Percentiles rank a stretch among this genome's conserved stretches.
Evolutionary conservation across 1,140 invertebrate genomes (phyloP).

Genomic region (Cyphomyrmex costatus): DNA sequence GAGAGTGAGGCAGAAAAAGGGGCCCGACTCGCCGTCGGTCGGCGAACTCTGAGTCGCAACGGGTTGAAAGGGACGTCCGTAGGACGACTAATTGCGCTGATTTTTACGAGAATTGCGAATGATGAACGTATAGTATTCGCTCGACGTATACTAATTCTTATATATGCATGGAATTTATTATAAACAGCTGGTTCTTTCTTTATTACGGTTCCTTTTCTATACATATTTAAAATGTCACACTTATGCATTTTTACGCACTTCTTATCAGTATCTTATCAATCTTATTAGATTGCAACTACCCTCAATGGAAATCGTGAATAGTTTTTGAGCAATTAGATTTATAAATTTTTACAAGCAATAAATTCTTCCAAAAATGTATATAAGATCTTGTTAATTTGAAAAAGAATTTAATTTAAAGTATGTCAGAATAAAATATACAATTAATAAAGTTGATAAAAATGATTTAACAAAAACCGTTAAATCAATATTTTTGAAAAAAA

Average conservation of each 20-base stretch:
- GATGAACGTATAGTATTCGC: constrained; percentile 10
- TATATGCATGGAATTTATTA: constrained; percentile 26
- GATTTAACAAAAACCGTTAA: neutral
- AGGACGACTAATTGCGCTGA: constrained; percentile 61
- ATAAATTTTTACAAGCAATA: neutral
- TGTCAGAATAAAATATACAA: neutral
- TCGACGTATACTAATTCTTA: constrained; percentile 11
- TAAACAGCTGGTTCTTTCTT: constrained; percentile 20
- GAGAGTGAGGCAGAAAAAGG: constrained; percentile 50
- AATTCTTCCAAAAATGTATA: too few relatives aligned
- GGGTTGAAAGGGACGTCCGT: constrained; percentile 51
- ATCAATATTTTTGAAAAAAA: neutral
- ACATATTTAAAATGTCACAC: neutral
- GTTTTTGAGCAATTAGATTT: neutral
- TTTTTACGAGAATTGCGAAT: constrained; percentile 49
- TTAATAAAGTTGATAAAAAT: neutral
- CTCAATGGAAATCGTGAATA: neutral
- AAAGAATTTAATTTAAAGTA: neutral
- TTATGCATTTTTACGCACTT: neutral
- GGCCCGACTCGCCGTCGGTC: constrained; percentile 48
- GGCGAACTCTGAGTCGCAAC: constrained; percentile 63
- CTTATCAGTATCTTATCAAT: neutral
- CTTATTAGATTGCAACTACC: neutral
- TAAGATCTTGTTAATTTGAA: too few relatives aligned
- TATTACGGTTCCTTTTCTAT: neutral